phyloP scores from a whole-genome alignment of 2,113 vertebrate species.

The Gopherus flavomarginatus region DNA sequence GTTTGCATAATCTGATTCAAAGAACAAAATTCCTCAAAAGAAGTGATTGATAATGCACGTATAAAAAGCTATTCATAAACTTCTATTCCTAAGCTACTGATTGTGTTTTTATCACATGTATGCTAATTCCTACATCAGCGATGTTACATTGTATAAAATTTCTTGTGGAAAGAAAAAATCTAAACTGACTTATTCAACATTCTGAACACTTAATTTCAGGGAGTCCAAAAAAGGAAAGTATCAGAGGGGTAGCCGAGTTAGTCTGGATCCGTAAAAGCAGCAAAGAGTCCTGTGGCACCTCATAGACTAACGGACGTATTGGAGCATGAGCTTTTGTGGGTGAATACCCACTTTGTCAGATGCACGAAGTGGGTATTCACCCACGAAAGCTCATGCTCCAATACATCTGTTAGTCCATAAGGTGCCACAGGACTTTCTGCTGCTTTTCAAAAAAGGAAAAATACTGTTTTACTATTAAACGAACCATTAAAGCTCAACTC shows the following conservation, averaged over 20 bases:
- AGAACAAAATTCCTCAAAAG: not conserved
- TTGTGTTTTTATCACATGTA: not conserved
- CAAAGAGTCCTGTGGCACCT: too few species aligned
- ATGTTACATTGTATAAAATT: not conserved
- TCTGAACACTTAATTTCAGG: not conserved
- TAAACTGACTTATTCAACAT: not conserved
- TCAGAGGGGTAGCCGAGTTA: too few species aligned
- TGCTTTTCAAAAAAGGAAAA: not conserved
- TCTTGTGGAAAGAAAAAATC: not conserved
- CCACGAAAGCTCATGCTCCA: too few species aligned
- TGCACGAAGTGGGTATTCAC: too few species aligned
- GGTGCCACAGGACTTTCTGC: too few species aligned
- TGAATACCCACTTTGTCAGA: too few species aligned
- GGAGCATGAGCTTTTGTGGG: too few species aligned
- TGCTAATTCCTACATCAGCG: not conserved
- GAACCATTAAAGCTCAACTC: not conserved
- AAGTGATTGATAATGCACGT: fast-evolving
- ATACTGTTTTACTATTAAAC: fast-evolving
- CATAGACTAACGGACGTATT: too few species aligned
- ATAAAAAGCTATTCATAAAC: fast-evolving
- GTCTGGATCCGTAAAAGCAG: too few species aligned
- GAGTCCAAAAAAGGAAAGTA: not conserved
- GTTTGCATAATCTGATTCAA: not conserved
- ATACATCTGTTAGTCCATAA: too few species aligned
- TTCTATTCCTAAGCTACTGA: not conserved